A percentile compares a stretch with the other conserved stretches of the same genome.
Evolutionary conservation across 2,797 vertebrate species (phyloP).

Genomic region (Oceanodroma leucorhoa): DNA sequence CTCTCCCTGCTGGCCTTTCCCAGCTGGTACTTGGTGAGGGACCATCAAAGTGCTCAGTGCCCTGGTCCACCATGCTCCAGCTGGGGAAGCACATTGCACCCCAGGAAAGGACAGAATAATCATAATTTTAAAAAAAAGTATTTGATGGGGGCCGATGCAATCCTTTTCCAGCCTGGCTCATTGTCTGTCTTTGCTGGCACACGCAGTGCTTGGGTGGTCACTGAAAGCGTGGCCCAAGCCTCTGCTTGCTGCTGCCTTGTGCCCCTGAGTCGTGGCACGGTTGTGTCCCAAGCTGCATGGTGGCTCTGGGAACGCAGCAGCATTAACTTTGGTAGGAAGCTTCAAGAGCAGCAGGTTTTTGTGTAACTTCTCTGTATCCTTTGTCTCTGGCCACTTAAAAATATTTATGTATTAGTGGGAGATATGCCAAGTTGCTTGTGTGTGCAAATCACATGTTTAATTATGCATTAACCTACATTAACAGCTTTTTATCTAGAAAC

Average conservation of each 20-base stretch:
- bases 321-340: background rate
- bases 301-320: background rate
- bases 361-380: background rate
- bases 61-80: background rate
- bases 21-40: background rate
- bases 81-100: background rate
- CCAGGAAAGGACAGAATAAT: background rate
- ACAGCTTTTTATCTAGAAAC: background rate
- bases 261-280: rapidly evolving
- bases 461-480: background rate
- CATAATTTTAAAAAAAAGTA: background rate
- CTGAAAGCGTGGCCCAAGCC: rapidly evolving
- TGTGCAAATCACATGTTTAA: background rate
- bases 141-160: background rate
- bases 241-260: rapidly evolving
- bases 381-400: background rate
- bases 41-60: background rate
- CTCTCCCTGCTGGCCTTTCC: background rate
- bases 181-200: background rate
- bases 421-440: background rate
- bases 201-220: rapidly evolving
- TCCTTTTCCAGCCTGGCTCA: background rate
- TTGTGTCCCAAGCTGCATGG: rapidly evolving
- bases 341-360: background rate
- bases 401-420: background rate